Conservation (phyloP, 2,797 vertebrate genomes). For the Fratercula arctica region DNA sequence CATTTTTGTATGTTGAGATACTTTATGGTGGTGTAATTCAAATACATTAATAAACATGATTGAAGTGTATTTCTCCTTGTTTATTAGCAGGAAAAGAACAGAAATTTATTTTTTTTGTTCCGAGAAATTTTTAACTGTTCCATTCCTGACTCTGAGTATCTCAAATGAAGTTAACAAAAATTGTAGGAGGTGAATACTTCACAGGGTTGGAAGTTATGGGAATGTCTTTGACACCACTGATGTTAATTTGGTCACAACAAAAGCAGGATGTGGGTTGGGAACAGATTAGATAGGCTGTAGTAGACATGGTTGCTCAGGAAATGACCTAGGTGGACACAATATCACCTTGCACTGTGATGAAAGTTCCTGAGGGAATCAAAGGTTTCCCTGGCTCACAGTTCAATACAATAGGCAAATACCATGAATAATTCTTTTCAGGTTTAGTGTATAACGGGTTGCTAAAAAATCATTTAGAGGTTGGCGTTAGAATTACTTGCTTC, state of each 20-base stretch:
- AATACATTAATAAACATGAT: background rate
- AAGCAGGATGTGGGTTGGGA: background rate
- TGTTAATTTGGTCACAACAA: background rate
- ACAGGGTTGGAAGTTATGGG: background rate
- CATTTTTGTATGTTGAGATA: background rate
- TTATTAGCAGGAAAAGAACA: rapidly evolving
- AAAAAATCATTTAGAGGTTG: constrained; percentile 2
- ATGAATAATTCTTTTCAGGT: constrained; percentile 32
- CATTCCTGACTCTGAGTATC: background rate
- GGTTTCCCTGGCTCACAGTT: constrained; percentile 2
- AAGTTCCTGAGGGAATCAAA: background rate
- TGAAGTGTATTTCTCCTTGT: background rate
- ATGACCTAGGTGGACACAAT: background rate
- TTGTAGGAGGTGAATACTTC: background rate
- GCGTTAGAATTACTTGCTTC: background rate
- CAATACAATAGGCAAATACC: background rate
- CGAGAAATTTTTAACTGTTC: background rate
- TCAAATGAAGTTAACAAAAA: background rate
- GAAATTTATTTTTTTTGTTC: background rate
- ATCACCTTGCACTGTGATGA: background rate
- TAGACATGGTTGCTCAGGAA: background rate
- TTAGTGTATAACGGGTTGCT: background rate
- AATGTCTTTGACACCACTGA: background rate
- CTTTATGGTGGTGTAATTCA: background rate
- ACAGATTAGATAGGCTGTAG: background rate